Conservation (phyloP, 1,140 invertebrate genomes). For the Cecropterus lyciades region DNA sequence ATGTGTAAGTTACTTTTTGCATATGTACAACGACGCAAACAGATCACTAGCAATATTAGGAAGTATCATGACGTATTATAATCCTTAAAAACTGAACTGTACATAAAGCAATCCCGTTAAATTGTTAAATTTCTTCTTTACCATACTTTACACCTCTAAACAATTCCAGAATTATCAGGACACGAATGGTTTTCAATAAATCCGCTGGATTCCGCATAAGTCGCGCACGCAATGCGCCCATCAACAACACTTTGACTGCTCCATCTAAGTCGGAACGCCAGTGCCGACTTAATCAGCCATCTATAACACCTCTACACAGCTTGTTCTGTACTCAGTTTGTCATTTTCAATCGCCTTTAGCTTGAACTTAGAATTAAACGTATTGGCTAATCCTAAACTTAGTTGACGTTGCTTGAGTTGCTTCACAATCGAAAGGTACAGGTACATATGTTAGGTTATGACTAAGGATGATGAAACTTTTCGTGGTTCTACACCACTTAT, state of each 20-base stretch:
- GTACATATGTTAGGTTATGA: too few species aligned
- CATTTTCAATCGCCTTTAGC: slow-evolving; percentile 3
- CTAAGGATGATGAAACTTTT: too few species aligned
- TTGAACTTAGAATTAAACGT: not conserved
- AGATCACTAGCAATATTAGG: too few species aligned
- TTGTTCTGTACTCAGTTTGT: slow-evolving; percentile 5
- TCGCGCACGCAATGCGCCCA: slow-evolving; percentile 21
- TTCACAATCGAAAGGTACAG: not conserved
- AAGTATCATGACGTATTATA: too few species aligned
- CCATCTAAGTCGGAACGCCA: slow-evolving; percentile 15
- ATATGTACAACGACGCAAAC: too few species aligned
- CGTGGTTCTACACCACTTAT: too few species aligned
- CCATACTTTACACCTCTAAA: slow-evolving; percentile 2
- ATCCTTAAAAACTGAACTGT: too few species aligned
- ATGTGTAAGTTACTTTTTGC: too few species aligned
- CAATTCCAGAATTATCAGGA: slow-evolving; percentile 8
- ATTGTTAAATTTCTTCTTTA: too few species aligned
- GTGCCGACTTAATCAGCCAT: slow-evolving; percentile 18
- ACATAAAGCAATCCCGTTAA: too few species aligned
- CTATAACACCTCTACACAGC: slow-evolving; percentile 11
- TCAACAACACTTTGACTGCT: slow-evolving; percentile 22
- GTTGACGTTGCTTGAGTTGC: not conserved
- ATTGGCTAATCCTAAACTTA: not conserved
- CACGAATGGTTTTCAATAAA: slow-evolving; percentile 23
- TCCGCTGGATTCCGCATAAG: slow-evolving; percentile 14